A percentile compares a stretch with the other conserved stretches of the same genome.
Evolutionary conservation across 1,140 invertebrate species (phyloP).

Genomic region (Chrysoperla carnea): DNA sequence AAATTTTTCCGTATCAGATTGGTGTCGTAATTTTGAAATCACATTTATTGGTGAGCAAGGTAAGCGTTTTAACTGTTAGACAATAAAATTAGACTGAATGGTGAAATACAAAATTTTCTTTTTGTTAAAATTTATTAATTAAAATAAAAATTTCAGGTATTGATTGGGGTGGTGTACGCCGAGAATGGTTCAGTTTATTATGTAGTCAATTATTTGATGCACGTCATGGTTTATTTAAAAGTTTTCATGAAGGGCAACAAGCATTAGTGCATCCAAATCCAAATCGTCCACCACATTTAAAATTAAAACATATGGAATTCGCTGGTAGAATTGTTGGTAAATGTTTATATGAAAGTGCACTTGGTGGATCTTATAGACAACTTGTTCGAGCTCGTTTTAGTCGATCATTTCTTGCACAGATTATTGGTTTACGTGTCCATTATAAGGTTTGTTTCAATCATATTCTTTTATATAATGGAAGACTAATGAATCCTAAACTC

Average conservation of each 20-base stretch:
- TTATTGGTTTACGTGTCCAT: slow-evolving; percentile 82
- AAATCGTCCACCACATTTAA: slow-evolving; percentile 49
- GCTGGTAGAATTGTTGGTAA: slow-evolving; percentile 89
- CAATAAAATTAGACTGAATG: no score
- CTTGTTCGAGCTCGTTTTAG: slow-evolving; percentile 79
- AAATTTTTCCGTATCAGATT: slow-evolving; percentile 55
- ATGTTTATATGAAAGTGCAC: slow-evolving; percentile 78
- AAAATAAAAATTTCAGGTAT: slow-evolving; percentile 38
- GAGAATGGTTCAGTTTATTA: slow-evolving; percentile 87
- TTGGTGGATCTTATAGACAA: slow-evolving; percentile 75
- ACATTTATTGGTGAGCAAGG: slow-evolving; percentile 82
- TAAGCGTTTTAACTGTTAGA: slow-evolving; percentile 17
- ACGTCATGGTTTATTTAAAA: slow-evolving; percentile 61
- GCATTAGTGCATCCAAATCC: slow-evolving; percentile 81
- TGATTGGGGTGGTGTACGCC: slow-evolving; percentile 82
- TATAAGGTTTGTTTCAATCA: slow-evolving; percentile 51
- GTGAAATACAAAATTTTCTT: no score
- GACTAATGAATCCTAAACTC: not conserved
- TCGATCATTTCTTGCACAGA: slow-evolving; percentile 83
- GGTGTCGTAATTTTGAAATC: slow-evolving; percentile 88
- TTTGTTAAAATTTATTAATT: no score
- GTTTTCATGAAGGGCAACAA: slow-evolving; percentile 69
- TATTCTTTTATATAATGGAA: slow-evolving; percentile 1
- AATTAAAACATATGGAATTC: slow-evolving; percentile 83
- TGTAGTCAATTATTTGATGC: slow-evolving; percentile 76